Evolutionary conservation across 2,888 invertebrate species (phyloP).

Genomic region (Hirtodrosophila duncani): DNA sequence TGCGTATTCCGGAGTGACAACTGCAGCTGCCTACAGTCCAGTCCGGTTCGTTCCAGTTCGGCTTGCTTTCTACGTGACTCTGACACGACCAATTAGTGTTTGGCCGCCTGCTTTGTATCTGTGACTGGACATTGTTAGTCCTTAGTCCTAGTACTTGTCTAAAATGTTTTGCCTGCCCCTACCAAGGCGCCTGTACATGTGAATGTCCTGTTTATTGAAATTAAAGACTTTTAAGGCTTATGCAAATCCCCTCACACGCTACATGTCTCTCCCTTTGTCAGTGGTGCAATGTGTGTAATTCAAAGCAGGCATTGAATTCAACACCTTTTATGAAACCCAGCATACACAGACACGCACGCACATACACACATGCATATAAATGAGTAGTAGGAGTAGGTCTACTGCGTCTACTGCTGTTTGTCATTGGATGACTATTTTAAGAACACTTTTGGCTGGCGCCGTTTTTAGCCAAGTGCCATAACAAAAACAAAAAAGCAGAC

Average conservation of each 20-base stretch:
- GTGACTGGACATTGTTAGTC: slow-evolving; percentile 20
- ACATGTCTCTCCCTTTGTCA: too few species aligned
- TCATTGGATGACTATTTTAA: slow-evolving; percentile 58
- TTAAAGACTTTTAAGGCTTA: slow-evolving; percentile 62
- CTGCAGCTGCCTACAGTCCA: too few species aligned
- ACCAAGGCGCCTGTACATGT: too few species aligned
- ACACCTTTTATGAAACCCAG: slow-evolving; percentile 55
- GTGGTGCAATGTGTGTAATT: slow-evolving; percentile 42
- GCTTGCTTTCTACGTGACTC: slow-evolving; percentile 51
- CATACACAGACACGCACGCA: too few species aligned
- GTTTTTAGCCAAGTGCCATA: slow-evolving; percentile 33
- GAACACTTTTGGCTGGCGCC: slow-evolving; percentile 43
- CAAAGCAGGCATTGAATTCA: slow-evolving; percentile 54
- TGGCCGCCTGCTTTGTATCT: slow-evolving; percentile 6
- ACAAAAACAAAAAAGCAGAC: slow-evolving; percentile 12
- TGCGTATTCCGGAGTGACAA: too few species aligned
- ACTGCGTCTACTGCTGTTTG: slow-evolving; percentile 43
- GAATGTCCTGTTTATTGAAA: too few species aligned
- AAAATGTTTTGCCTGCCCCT: too few species aligned
- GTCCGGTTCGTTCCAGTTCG: too few species aligned
- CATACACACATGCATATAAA: slow-evolving; percentile 44
- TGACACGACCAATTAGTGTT: slow-evolving; percentile 70
- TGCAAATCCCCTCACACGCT: slow-evolving; percentile 43
- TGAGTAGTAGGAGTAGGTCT: slow-evolving; percentile 30
- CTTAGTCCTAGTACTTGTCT: too few species aligned